Evolutionary conservation across 2,797 vertebrate species (phyloP), one percentile per base, ranked within the genome.

Genomic region (Coreius guichenoti): DNA sequence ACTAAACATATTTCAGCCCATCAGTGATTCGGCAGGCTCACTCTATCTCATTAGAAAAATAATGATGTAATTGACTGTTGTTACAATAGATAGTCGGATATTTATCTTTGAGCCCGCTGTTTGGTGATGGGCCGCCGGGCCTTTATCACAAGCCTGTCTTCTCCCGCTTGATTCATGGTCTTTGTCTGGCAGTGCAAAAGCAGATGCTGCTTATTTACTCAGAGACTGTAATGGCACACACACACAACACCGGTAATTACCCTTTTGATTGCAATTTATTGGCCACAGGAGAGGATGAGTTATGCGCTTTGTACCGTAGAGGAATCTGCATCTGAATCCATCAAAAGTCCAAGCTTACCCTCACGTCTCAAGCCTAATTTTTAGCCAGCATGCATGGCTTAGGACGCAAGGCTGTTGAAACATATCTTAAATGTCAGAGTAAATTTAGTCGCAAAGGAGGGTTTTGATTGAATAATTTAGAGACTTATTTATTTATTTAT

Each of bases 1-100:
- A 95, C 93, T 94, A 95, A 96, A 95, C 95, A 95, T 76, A 88
- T 90, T 92, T 92, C 86, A 91, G 88, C 80, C 49, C 85, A 82
- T 90, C 86, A 75, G 87, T 90, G 91, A 91, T 91, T 89, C 85
- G 89, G 65, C 85, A 89, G 85, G 90, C 85, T 86, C 90, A 82
- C 92, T 91, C 92, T 93, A 93, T 95, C 94, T 94, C 92, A 91
- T 94, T 94, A 94, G 91, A 93, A 94, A 93, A 95, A 95, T 94
- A 94, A 94, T 92, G 91, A 92, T 93, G 92, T 92, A 89, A 91
- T 91, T 92, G 91, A 86, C 92, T 90, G 92, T 90, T 93, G 92
- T 93, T 94, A 91, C 91, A 91, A 87, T 88, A 93, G 94, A 95
- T 95, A 95, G 91, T 6, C 39, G 88, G 51, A 73, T 94, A 90